Evolutionary conservation across 1,140 invertebrate species (phyloP), one percentile per base, ranked within the genome.

Genomic region (Leptinotarsa texana): DNA sequence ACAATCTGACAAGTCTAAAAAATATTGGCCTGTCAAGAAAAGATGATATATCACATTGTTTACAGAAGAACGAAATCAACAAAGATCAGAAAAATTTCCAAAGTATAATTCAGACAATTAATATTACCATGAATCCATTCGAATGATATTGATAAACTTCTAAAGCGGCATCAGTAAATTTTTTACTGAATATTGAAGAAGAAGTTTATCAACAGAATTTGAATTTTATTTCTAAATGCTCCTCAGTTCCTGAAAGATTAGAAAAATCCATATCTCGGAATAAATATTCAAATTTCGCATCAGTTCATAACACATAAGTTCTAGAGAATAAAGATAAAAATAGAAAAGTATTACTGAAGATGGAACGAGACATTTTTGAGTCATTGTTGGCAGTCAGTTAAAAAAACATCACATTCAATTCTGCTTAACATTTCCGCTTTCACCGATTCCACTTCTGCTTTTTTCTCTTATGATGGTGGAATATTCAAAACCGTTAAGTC

Each of bases 401-500:
- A 75, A 80, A 83, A 80, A 79, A 81, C 21, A 21, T 69, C 72
- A 83, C 74, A 21, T 81, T 15, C 79, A 80, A 74, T 69, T 62
- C 67, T 80, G 76, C 63, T 70, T 80, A 61, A 72, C 78, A 22
- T 84, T 80, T 80, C 80, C 81, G 63, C 74, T 84, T 21, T 75
- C 82, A 76, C 80, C 80, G 48, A 49, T 81, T 62, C 82, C 82
- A 1, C 82, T 2, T 22, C 81, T 71, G 79, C 80, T 67, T 77
- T 83, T 67, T 72, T 72, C 21, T 67, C 70, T 17, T 72, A 22
- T 69, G 49, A n/a, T 76, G 75, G 75, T 57, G 47, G n/a, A 62
- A 76, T 76, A 63, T 72, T 57, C n/a, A 76, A 76, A 76, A 76
- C 49, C 72, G 18, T 22, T 1, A 69, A 47, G 24, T 71, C 68